Evolutionary conservation across 2,888 invertebrate genomes (phyloP).

Genomic region (Heteromurus nitidus): DNA sequence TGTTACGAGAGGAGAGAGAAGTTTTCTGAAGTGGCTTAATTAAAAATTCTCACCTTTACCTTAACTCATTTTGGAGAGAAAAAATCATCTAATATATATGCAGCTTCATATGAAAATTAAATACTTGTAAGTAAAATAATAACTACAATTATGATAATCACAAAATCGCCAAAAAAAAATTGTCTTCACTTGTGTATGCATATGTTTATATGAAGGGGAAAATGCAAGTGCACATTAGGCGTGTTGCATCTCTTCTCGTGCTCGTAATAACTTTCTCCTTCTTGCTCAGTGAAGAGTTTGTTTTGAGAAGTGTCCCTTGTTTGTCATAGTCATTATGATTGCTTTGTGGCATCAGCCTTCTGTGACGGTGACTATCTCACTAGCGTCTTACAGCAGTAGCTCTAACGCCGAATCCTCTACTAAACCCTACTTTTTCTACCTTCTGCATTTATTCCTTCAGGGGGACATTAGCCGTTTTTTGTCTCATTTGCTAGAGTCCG

Average conservation of each 20-base stretch:
- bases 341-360: constrained; percentile 29
- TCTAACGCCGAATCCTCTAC: neutral
- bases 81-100: constrained; percentile 39
- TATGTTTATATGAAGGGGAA: neutral
- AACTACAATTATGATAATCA: constrained; percentile 62
- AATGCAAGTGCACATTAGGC: neutral
- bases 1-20: neutral
- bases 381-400: neutral
- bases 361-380: constrained; percentile 1
- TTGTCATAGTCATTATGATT: constrained; percentile 56
- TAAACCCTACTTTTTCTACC: neutral
- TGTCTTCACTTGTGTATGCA: constrained; percentile 22
- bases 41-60: constrained; percentile 63
- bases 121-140: constrained; percentile 52
- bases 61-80: constrained; percentile 44
- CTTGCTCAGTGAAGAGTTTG: constrained; percentile 48
- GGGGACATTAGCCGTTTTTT: constrained; percentile 2
- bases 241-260: neutral
- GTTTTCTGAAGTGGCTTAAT: constrained; percentile 34
- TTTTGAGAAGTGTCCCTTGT: constrained; percentile 62
- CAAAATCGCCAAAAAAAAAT: constrained; percentile 51
- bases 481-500: neutral
- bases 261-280: constrained; percentile 63
- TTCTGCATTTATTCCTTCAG: too few relatives aligned
- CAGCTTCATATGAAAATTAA: constrained; percentile 58